Evolutionary conservation across 2,113 vertebrate species (phyloP).

Genomic region (Malurus melanocephalus): DNA sequence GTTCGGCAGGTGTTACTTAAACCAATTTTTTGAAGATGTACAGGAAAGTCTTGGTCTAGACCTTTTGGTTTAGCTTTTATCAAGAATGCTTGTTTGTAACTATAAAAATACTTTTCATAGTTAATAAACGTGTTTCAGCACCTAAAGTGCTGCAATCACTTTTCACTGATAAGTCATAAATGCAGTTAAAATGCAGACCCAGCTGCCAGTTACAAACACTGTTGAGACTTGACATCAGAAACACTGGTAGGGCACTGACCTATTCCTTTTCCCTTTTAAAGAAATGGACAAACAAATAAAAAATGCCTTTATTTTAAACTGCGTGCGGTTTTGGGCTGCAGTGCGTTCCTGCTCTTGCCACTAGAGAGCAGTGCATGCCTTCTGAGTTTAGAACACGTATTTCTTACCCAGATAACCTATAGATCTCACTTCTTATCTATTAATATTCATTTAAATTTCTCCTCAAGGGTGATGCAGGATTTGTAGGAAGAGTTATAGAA

Average conservation of each 20-base stretch:
- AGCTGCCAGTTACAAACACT: not conserved
- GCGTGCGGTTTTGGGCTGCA: not conserved
- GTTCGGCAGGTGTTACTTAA: not conserved
- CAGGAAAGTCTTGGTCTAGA: not conserved
- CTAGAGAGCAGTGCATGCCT: constrained; percentile 70
- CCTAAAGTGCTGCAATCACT: not conserved
- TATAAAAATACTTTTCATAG: not conserved
- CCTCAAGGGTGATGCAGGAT: not conserved
- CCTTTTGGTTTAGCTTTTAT: not conserved
- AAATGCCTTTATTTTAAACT: not conserved
- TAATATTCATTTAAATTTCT: constrained; percentile 3
- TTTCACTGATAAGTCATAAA: not conserved
- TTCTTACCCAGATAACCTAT: not conserved
- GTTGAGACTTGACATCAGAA: not conserved
- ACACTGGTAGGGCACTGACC: not conserved
- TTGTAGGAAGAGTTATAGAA: not conserved
- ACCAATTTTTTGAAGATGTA: not conserved
- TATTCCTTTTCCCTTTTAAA: not conserved
- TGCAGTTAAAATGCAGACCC: not conserved
- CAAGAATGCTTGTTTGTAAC: not conserved
- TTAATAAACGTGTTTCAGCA: not conserved
- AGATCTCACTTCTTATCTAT: not conserved
- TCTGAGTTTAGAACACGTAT: not conserved
- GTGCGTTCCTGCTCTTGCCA: constrained; percentile 20
- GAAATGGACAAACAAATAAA: not conserved